A percentile compares a stretch with the other conserved stretches of the same genome.
phyloP scores from a whole-genome alignment of 2,797 vertebrate genomes.

The Cheracebus regulus region DNA sequence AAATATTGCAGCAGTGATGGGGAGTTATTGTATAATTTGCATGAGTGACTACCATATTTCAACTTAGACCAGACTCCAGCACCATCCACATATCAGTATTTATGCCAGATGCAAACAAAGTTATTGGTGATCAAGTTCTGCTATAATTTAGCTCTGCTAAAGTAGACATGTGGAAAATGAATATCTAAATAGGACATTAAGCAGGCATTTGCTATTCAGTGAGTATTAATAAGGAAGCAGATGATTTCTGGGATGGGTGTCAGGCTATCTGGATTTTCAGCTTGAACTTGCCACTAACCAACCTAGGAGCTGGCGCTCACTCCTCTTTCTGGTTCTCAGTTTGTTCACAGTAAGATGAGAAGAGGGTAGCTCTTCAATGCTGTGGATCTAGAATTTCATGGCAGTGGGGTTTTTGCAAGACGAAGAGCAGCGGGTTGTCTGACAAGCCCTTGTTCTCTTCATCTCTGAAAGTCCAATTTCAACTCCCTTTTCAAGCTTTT shows the following conservation, averaged over 20 bases:
- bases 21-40: background rate
- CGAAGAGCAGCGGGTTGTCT: background rate
- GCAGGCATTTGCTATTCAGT: background rate
- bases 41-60: background rate
- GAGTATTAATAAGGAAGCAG: slow-evolving; percentile 1
- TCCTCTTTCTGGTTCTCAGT: background rate
- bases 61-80: background rate
- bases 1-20: background rate
- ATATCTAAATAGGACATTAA: slow-evolving; percentile 54
- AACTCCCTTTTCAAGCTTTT: background rate
- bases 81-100: background rate
- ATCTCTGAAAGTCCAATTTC: background rate
- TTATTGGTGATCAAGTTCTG: background rate
- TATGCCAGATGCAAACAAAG: slow-evolving; percentile 38
- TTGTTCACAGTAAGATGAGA: background rate
- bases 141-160: slow-evolving; percentile 34
- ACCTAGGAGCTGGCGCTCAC: background rate
- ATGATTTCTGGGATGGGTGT: background rate
- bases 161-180: slow-evolving; percentile 58
- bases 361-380: background rate
- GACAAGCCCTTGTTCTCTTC: background rate
- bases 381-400: background rate
- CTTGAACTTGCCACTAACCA: background rate
- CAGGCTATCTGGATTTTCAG: background rate
- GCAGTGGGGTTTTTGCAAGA: background rate